These are phyloP conservation scores for Cancer borealis DNA, from an alignment of 2,888 invertebrate genomes.

Conservation along the genomic window DNA sequence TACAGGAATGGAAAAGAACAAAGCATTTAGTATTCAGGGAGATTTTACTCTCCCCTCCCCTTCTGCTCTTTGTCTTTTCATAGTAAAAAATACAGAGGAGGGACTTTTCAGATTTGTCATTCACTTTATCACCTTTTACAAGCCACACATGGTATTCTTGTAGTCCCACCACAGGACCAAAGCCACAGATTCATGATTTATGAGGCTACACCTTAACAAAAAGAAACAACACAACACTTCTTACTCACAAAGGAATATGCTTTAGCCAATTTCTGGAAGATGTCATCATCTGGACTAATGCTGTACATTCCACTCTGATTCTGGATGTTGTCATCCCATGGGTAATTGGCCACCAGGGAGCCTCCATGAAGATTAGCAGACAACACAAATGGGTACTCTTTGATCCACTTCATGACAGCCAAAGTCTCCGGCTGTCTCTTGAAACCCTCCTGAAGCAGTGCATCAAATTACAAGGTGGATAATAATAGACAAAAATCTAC, in stretches of 20 bases:
- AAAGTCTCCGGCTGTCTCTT: constrained; percentile 87
- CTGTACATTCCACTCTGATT: constrained; percentile 78
- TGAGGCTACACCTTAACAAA: not conserved
- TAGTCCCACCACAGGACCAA: not conserved
- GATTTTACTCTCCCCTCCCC: too few relatives aligned
- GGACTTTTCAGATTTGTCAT: too few relatives aligned
- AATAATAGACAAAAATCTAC: not conserved
- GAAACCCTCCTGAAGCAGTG: not conserved
- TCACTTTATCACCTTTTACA: not conserved
- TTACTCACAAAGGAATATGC: constrained; percentile 77
- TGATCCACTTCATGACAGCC: constrained; percentile 94
- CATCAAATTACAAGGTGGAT: not conserved
- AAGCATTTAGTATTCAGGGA: not conserved
- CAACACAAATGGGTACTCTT: constrained; percentile 91
- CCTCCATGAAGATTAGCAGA: constrained; percentile 93
- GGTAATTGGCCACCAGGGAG: constrained; percentile 98
- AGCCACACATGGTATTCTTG: not conserved
- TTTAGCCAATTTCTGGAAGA: constrained; percentile 89
- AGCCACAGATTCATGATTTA: not conserved
- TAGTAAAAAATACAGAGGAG: too few relatives aligned
- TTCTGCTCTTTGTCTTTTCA: too few relatives aligned
- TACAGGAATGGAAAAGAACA: not conserved
- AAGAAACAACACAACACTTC: not conserved
- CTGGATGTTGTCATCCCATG: constrained; percentile 87
- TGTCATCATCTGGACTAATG: constrained; percentile 88